Conservation (phyloP, 2,113 vertebrate genomes). For the Albula glossodonta region DNA sequence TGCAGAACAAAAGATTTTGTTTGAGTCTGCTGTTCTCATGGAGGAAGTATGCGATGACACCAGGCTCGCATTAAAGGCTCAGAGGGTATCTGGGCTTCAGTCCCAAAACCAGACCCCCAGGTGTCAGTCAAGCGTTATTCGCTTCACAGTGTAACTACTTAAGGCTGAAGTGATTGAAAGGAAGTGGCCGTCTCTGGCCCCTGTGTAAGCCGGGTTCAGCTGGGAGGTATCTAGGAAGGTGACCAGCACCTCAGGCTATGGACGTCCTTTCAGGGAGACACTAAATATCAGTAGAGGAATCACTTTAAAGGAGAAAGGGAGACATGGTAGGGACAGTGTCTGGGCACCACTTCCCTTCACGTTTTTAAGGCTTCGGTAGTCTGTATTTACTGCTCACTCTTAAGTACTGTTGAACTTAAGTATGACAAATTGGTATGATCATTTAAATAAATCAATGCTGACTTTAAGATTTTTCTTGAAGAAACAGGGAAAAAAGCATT, state of each 20-base stretch:
- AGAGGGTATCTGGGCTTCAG: slow-evolving; percentile 58
- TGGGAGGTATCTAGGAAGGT: background rate
- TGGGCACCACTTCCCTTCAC: background rate
- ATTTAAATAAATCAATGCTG: background rate
- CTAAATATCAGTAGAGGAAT: background rate
- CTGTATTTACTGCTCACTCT: background rate
- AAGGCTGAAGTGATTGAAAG: slow-evolving; percentile 26
- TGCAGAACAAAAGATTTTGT: slow-evolving; percentile 36
- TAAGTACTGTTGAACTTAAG: background rate
- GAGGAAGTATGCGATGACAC: slow-evolving; percentile 47
- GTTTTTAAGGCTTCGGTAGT: background rate
- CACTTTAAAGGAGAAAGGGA: background rate
- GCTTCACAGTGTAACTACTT: slow-evolving; percentile 9
- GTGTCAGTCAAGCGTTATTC: slow-evolving; percentile 35
- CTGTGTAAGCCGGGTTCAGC: background rate
- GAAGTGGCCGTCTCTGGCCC: background rate
- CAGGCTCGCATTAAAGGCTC: slow-evolving; percentile 40
- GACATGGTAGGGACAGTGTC: background rate
- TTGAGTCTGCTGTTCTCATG: slow-evolving; percentile 34
- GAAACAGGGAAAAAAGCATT: background rate
- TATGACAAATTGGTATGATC: background rate
- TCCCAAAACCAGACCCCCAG: background rate
- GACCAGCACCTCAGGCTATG: background rate
- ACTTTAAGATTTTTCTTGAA: background rate
- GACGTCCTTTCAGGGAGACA: background rate